Evolutionary conservation across 1,140 invertebrate species (phyloP).

Genomic region (Saccostrea echinata): DNA sequence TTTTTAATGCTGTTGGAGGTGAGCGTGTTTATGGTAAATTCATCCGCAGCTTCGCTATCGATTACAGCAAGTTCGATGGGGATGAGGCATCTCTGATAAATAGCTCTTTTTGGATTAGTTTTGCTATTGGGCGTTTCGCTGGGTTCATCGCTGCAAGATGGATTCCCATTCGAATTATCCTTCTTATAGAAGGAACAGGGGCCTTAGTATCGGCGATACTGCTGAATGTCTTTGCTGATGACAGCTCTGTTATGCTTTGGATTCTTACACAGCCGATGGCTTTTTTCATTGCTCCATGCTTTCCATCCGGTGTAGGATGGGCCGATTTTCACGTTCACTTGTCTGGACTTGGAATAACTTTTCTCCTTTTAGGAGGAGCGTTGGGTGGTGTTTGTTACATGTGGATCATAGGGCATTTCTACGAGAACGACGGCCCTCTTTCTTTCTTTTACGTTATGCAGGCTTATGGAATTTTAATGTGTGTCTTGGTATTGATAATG

Average conservation of each 20-base stretch:
- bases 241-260: constrained; percentile 58
- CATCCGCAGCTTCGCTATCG: constrained; percentile 65
- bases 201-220: constrained; percentile 56
- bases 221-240: constrained; percentile 60
- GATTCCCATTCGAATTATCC: constrained; percentile 62
- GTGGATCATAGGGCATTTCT: constrained; percentile 65
- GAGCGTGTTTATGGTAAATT: constrained; percentile 68
- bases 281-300: constrained; percentile 63
- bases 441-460: constrained; percentile 63
- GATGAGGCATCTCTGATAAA: constrained; percentile 64
- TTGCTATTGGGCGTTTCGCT: constrained; percentile 62
- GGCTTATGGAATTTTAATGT: constrained; percentile 50
- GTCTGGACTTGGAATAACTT: constrained; percentile 64
- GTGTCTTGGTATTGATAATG: background rate
- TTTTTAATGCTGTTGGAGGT: constrained; percentile 62
- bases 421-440: constrained; percentile 58
- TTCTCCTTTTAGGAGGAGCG: constrained; percentile 62
- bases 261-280: constrained; percentile 56
- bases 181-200: constrained; percentile 62
- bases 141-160: constrained; percentile 62
- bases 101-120: constrained; percentile 68
- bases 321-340: constrained; percentile 62
- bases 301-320: constrained; percentile 66
- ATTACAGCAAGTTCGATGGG: constrained; percentile 58
- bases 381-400: constrained; percentile 63